Evolutionary conservation across 2,113 vertebrate genomes (phyloP).

Genomic region (Microtus richardsoni): DNA sequence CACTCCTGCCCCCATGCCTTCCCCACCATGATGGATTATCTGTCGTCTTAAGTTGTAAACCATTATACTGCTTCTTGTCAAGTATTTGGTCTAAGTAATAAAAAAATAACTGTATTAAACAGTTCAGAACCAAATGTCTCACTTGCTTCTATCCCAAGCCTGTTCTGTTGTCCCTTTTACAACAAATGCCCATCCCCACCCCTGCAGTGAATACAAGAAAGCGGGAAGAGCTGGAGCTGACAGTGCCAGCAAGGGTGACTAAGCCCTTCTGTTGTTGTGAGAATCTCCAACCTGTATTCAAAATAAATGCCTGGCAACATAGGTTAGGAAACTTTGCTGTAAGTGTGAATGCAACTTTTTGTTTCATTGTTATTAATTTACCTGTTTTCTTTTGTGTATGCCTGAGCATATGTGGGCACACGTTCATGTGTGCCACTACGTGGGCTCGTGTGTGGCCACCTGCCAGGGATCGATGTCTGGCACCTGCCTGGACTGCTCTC

Average conservation of each 20-base stretch:
- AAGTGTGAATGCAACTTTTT: not conserved
- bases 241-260: not conserved
- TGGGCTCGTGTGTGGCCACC: not conserved
- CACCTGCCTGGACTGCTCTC: not conserved
- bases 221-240: too few relatives aligned
- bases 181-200: not conserved
- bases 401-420: not conserved
- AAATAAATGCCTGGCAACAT: not conserved
- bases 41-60: not conserved
- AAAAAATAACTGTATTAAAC: not conserved
- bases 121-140: not conserved
- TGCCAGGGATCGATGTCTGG: not conserved
- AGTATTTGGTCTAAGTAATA: not conserved
- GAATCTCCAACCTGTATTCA: not conserved
- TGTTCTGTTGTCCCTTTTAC: not conserved
- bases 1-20: not conserved
- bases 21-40: not conserved
- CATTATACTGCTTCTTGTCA: not conserved
- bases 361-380: not conserved
- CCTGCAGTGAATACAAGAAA: not conserved
- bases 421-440: not conserved
- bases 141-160: too few relatives aligned
- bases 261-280: not conserved
- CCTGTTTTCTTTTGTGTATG: not conserved
- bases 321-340: not conserved